Evolutionary conservation across 2,888 invertebrate species (phyloP), one percentile per base, ranked within the genome.

Genomic region (Cerastoderma edule): DNA sequence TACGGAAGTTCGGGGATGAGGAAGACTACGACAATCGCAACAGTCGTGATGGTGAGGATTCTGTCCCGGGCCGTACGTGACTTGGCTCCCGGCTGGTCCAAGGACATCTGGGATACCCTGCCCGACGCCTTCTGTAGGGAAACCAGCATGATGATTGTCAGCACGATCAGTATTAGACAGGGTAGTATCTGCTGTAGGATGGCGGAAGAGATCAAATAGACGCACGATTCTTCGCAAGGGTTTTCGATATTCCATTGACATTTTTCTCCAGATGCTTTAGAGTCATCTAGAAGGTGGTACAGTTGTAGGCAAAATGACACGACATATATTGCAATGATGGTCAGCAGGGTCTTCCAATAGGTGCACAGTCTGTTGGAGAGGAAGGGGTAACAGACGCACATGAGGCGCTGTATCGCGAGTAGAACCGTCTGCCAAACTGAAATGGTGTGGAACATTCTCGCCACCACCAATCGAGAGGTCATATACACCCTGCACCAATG

Each of bases 361-460:
- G 85, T 86, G 48, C 85, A 86, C 13, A 76, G 35, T 28, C 70
- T 35, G 19, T 79, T 53, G 19, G 83, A 82, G 8, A 76, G 72
- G 54, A 84, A 86, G 0, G 85, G 85, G 39, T 83, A 79, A 56
- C 83, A 84, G 19, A 86, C 84, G 56, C 84, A 86, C 46, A 84
- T 57, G 44, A 83, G 83, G 35, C 85, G 60, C 56, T 86, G 85
- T 22, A 79, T 56, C 0, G 82, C 75, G 8, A 86, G 66, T 0
- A 78, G 22, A 0, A 86, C 80, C 1, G 84, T 84, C 74, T 83
- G 74, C 85, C 85, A 86, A 28, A 86, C 78, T 2, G 85, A 86
- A 2, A 82, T 83, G 0, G 85, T 86, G 22, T 86, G 85, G 19
- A 82, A 74, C 27, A 71, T 73, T 0, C 44, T 71, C 3, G 76